Evolutionary conservation across 2,797 vertebrate species (phyloP).

Genomic region (Spinus pinus): DNA sequence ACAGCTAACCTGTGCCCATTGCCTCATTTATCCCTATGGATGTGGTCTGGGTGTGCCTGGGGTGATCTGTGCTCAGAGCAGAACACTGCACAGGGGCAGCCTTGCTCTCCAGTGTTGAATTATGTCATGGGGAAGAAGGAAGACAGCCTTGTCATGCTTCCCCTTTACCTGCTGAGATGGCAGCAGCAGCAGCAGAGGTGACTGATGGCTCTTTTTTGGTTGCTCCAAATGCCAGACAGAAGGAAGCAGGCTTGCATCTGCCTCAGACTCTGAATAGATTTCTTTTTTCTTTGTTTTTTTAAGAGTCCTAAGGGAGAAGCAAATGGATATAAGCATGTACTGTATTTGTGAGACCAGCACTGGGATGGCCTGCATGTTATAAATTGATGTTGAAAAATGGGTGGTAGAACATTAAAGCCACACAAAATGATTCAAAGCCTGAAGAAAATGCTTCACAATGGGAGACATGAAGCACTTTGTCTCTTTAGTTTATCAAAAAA

Average conservation of each 20-base stretch:
- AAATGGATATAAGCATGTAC: neutral
- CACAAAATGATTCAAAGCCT: slow-evolving; percentile 14
- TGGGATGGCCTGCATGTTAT: neutral
- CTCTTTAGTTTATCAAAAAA: slow-evolving; percentile 42
- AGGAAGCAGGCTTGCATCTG: neutral
- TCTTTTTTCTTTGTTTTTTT: neutral
- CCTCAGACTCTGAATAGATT: neutral
- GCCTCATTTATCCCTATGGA: neutral
- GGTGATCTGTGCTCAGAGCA: fast-evolving
- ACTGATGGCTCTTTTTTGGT: neutral
- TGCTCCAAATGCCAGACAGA: neutral
- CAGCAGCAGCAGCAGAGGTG: neutral
- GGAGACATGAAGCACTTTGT: neutral
- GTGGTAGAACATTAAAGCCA: slow-evolving; percentile 1
- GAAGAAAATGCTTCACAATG: slow-evolving; percentile 30
- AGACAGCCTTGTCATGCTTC: neutral
- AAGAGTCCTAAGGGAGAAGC: neutral
- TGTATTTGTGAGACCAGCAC: neutral
- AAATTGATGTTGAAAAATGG: slow-evolving; percentile 42
- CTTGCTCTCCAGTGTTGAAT: neutral
- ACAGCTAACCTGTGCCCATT: neutral
- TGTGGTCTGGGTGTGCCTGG: neutral
- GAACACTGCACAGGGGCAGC: neutral
- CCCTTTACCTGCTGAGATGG: neutral
- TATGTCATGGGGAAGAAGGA: neutral